A percentile compares a stretch with the other conserved stretches of the same genome.
Evolutionary conservation across 2,113 vertebrate genomes (phyloP).

Genomic region (Melanotaenia duboulayi): DNA sequence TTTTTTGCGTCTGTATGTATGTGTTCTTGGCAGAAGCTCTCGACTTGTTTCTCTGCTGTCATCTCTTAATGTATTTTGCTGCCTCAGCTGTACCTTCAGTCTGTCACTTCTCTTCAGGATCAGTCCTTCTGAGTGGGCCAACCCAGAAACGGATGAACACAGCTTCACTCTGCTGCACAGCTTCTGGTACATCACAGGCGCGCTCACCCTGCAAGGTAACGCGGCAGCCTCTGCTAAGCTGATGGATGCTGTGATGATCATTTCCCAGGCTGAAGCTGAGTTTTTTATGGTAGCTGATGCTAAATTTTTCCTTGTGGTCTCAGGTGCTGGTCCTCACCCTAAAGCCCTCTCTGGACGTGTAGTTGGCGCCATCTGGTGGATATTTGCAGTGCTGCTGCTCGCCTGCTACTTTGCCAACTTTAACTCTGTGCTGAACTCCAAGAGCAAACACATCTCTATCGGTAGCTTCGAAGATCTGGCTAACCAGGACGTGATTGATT

Average conservation of each 20-base stretch:
- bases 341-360: slow-evolving; percentile 85
- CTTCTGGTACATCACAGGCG: slow-evolving; percentile 90
- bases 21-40: too few relatives aligned
- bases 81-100: too few relatives aligned
- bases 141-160: slow-evolving; percentile 82
- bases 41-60: too few relatives aligned
- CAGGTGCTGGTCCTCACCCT: slow-evolving; percentile 88
- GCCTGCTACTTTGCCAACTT: slow-evolving; percentile 88
- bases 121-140: slow-evolving; percentile 89
- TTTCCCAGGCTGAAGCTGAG: neutral
- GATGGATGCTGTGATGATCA: neutral
- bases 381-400: slow-evolving; percentile 87
- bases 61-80: too few relatives aligned
- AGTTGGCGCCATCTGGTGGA: slow-evolving; percentile 89
- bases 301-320: neutral
- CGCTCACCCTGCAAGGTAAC: slow-evolving; percentile 89
- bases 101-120: slow-evolving; percentile 75
- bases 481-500: slow-evolving; percentile 86
- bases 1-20: too few relatives aligned
- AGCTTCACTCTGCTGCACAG: slow-evolving; percentile 88
- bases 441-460: slow-evolving; percentile 78
- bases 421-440: slow-evolving; percentile 71
- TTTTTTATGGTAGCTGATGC: too few relatives aligned
- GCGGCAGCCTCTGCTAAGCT: neutral
- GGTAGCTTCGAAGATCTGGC: slow-evolving; percentile 89